Conservation (phyloP, 1,140 invertebrate genomes). For the Bombus balteatus region DNA sequence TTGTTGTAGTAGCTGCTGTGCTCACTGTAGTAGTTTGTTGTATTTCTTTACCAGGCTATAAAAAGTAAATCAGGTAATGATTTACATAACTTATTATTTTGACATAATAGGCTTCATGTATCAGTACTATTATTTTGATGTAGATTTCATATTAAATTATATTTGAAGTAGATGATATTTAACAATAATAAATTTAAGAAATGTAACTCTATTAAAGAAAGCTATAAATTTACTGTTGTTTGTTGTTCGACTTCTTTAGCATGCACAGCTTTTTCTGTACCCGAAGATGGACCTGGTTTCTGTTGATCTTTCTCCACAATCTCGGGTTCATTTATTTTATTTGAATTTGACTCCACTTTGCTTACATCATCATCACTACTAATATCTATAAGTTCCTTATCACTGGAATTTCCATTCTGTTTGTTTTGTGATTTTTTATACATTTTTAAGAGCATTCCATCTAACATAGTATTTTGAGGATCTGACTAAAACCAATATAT, state of each 20-base stretch:
- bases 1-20: not conserved
- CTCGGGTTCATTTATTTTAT: slow-evolving; percentile 18
- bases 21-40: not conserved
- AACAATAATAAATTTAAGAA: slow-evolving; percentile 29
- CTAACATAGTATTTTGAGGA: slow-evolving; percentile 65
- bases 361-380: slow-evolving; percentile 81
- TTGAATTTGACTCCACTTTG: slow-evolving; percentile 62
- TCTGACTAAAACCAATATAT: slow-evolving; percentile 69
- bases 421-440: slow-evolving; percentile 74
- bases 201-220: not conserved
- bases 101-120: not conserved
- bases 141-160: not conserved
- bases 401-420: slow-evolving; percentile 80
- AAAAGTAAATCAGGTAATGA: slow-evolving; percentile 19
- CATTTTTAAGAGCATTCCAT: slow-evolving; percentile 71
- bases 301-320: slow-evolving; percentile 1
- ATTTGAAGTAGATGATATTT: not conserved
- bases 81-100: not conserved
- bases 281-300: slow-evolving; percentile 5
- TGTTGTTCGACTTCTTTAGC: slow-evolving; percentile 6
- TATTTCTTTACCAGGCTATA: slow-evolving; percentile 47
- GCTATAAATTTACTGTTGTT: slow-evolving; percentile 35
- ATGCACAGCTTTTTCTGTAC: not conserved
- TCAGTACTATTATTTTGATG: not conserved
- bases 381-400: slow-evolving; percentile 82